Percentiles rank a stretch among this genome's conserved stretches.
phyloP scores from a whole-genome alignment of 1,140 invertebrate genomes.

The Yoshiicerus persimilis region DNA sequence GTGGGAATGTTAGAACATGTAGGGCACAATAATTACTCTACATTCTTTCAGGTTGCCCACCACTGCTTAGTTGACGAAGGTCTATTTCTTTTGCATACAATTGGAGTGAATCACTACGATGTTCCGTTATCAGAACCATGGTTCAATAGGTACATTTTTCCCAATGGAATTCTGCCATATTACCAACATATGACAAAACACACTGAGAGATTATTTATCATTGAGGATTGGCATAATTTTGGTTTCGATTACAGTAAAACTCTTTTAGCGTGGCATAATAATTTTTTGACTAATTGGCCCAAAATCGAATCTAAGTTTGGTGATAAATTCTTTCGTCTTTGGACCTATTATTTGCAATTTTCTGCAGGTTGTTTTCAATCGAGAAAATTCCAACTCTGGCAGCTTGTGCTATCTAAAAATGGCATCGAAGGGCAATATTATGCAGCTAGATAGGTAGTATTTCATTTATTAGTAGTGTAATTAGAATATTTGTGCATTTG shows the following conservation, averaged over 20 bases:
- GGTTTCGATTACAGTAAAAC: constrained; percentile 15
- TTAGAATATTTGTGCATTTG: no score
- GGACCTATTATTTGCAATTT: constrained; percentile 6
- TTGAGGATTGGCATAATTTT: constrained; percentile 43
- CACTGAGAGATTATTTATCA: constrained; percentile 30
- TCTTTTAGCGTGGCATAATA: background rate
- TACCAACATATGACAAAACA: background rate
- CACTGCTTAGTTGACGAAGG: constrained; percentile 19
- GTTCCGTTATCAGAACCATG: constrained; percentile 23
- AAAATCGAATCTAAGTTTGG: background rate
- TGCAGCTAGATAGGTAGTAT: no score
- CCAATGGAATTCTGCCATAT: constrained; percentile 31
- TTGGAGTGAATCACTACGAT: background rate
- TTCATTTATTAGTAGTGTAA: no score
- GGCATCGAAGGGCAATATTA: no score
- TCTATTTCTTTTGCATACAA: constrained; percentile 1
- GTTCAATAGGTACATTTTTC: constrained; percentile 42
- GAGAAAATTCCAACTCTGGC: background rate
- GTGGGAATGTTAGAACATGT: background rate
- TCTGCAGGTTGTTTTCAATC: background rate
- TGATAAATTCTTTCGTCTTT: constrained; percentile 29
- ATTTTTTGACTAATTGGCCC: constrained; percentile 13
- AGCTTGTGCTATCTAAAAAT: constrained; percentile 12
- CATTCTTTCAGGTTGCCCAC: background rate
- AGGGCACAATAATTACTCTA: background rate